These are phyloP conservation scores for Propithecus coquereli DNA, from an alignment of 2,113 vertebrate genomes.

Conservation along the genomic window DNA sequence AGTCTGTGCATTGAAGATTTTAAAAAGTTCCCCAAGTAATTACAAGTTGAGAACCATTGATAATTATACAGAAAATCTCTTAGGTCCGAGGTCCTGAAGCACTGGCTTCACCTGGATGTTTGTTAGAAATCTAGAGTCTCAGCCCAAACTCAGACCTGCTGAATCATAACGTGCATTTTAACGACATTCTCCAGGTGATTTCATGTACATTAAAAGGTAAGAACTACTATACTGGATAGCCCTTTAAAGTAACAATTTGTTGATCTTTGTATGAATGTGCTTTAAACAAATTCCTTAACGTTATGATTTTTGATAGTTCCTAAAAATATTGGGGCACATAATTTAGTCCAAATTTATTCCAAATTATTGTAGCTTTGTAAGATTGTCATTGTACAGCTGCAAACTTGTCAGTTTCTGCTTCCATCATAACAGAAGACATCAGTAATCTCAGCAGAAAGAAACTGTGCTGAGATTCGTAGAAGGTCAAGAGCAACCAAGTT, in stretches of 20 bases:
- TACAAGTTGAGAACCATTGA: background rate
- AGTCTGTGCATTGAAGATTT: background rate
- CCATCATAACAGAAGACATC: background rate
- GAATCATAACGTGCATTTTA: background rate
- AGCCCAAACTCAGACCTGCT: background rate
- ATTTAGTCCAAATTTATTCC: background rate
- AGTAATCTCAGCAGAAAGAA: background rate
- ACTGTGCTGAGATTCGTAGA: background rate
- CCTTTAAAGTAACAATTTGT: background rate
- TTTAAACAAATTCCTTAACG: background rate
- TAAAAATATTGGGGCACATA: background rate
- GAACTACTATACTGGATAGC: background rate
- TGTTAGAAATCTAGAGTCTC: background rate
- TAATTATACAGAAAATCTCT: background rate
- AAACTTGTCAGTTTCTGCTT: background rate
- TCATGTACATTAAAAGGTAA: background rate
- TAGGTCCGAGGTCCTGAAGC: background rate
- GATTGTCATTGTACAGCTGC: background rate
- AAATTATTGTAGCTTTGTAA: background rate
- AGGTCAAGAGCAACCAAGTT: background rate
- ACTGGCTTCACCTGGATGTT: background rate
- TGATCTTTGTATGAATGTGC: background rate
- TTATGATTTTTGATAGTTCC: background rate
- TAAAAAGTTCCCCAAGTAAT: background rate
- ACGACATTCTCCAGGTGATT: background rate